These are phyloP conservation scores for Peribatodes rhomboidaria DNA, from an alignment of 2,888 invertebrate genomes.

Conservation along the genomic window DNA sequence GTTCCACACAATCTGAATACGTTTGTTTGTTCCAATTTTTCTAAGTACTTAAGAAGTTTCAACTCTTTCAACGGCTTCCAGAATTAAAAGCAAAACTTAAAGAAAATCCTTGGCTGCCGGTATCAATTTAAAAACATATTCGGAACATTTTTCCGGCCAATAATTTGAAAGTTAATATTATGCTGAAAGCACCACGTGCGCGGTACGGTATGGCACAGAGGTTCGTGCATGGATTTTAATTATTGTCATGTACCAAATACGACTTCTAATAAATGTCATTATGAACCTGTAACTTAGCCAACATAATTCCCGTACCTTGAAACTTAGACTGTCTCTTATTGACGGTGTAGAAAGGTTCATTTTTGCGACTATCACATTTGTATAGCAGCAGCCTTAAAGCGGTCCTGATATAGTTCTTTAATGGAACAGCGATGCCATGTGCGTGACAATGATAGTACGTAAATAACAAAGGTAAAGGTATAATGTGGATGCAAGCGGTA, in stretches of 20 bases:
- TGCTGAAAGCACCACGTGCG: slow-evolving; percentile 75
- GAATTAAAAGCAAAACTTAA: slow-evolving; percentile 33
- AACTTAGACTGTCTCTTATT: slow-evolving; percentile 31
- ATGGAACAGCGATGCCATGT: slow-evolving; percentile 80
- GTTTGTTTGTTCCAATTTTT: neutral
- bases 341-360: slow-evolving; percentile 47
- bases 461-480: slow-evolving; percentile 75
- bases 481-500: slow-evolving; percentile 70
- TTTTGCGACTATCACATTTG: slow-evolving; percentile 35
- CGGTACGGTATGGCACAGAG: slow-evolving; percentile 80
- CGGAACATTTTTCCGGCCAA: slow-evolving; percentile 64
- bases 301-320: slow-evolving; percentile 35
- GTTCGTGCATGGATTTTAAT: slow-evolving; percentile 86
- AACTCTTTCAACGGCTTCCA: slow-evolving; percentile 23
- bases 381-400: slow-evolving; percentile 44
- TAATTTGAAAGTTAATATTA: slow-evolving; percentile 77
- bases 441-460: slow-evolving; percentile 84
- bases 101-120: slow-evolving; percentile 19
- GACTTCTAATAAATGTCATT: slow-evolving; percentile 86
- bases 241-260: slow-evolving; percentile 86
- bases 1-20: slow-evolving; percentile 7
- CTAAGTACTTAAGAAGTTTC: slow-evolving; percentile 28
- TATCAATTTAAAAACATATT: slow-evolving; percentile 56
- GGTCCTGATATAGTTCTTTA: slow-evolving; percentile 78
- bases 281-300: slow-evolving; percentile 74